Evolutionary conservation across 1,140 invertebrate species (phyloP).

Genomic region (Cydia fagiglandana): DNA sequence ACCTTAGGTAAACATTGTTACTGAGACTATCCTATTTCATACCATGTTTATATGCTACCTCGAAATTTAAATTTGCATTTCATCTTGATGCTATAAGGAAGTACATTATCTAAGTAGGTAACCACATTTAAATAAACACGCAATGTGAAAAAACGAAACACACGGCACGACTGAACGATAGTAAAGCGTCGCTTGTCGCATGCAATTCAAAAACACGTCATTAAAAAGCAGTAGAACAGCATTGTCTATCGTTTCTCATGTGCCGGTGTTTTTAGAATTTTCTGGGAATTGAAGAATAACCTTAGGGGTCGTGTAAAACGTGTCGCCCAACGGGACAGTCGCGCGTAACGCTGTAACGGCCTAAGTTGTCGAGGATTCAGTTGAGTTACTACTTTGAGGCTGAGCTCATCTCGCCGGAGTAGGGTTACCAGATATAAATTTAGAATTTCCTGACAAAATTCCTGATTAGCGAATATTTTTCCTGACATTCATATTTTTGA

Average conservation of each 20-base stretch:
- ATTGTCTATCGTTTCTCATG: slow-evolving; percentile 25
- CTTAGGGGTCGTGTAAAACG: slow-evolving; percentile 47
- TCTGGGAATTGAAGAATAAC: slow-evolving; percentile 49
- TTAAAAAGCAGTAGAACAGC: slow-evolving; percentile 10
- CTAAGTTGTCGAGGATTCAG: neutral
- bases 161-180: neutral
- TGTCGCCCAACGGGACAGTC: slow-evolving; percentile 46
- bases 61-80: no score
- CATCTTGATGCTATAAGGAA: no score
- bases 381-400: neutral
- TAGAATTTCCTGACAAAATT: no score
- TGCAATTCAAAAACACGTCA: slow-evolving; percentile 10
- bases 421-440: no score
- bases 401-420: neutral
- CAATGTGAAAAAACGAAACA: neutral
- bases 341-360: neutral
- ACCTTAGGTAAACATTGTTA: no score
- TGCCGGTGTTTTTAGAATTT: slow-evolving; percentile 39
- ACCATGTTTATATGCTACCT: no score
- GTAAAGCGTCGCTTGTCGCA: slow-evolving; percentile 8
- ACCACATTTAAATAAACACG: neutral
- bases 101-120: no score
- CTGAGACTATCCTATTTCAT: no score
- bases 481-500: no score
- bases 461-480: no score